Evolutionary conservation across 2,888 invertebrate species (phyloP).

Genomic region (Acanthosepion lycidas): DNA sequence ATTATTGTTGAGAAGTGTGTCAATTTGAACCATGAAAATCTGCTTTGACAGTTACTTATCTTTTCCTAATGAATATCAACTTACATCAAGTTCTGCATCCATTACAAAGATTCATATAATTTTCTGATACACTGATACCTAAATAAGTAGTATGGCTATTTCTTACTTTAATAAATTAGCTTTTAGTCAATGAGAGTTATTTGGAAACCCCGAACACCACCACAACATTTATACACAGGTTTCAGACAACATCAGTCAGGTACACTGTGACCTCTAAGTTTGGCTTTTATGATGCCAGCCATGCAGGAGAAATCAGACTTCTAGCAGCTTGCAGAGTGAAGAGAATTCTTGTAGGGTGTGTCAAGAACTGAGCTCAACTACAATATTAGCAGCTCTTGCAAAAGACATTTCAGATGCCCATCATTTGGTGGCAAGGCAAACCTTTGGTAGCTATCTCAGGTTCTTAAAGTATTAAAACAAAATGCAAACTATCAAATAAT

Average conservation of each 20-base stretch:
- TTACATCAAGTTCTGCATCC: too few relatives aligned
- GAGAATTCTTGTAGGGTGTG: background rate
- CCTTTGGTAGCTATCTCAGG: background rate
- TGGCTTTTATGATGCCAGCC: background rate
- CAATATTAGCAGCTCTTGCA: background rate
- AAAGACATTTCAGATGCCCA: background rate
- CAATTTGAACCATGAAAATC: too few relatives aligned
- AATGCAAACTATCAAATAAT: background rate
- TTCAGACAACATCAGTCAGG: slow-evolving; percentile 2
- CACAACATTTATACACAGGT: background rate
- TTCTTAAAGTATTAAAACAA: background rate
- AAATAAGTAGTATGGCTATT: too few relatives aligned
- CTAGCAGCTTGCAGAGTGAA: background rate
- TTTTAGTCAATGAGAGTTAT: too few relatives aligned
- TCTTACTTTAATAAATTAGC: too few relatives aligned
- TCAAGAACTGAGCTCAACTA: background rate
- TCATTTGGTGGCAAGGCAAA: background rate
- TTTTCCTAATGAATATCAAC: too few relatives aligned
- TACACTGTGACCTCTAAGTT: background rate
- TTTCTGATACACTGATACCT: too few relatives aligned
- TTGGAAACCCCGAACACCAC: background rate
- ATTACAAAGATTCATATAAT: too few relatives aligned
- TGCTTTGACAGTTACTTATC: too few relatives aligned
- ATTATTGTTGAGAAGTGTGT: too few relatives aligned
- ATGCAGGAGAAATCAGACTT: background rate